Conservation (phyloP, 2,113 vertebrate species). For the Prolemur simus region DNA sequence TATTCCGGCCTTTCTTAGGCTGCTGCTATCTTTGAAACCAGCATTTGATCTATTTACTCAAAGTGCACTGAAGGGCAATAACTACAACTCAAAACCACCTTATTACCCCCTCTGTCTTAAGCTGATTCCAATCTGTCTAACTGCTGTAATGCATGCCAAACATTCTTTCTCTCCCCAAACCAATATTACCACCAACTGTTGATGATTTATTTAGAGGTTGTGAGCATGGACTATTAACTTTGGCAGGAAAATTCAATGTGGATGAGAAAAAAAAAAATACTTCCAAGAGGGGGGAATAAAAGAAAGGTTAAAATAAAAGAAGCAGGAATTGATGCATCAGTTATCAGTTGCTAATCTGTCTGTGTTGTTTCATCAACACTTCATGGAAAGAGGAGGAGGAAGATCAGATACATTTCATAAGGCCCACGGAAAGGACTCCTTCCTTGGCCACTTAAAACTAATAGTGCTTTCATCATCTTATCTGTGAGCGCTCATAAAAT, state of each 20-base stretch:
- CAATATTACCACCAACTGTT: slow-evolving; percentile 55
- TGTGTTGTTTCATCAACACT: background rate
- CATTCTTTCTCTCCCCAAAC: slow-evolving; percentile 28
- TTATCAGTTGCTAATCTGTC: background rate
- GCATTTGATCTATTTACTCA: slow-evolving; percentile 48
- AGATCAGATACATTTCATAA: background rate
- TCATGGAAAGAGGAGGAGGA: background rate
- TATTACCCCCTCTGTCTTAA: background rate
- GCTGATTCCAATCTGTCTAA: slow-evolving; percentile 27
- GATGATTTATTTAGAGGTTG: slow-evolving; percentile 43
- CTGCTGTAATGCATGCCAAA: slow-evolving; percentile 38
- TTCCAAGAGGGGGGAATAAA: background rate
- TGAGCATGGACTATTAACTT: slow-evolving; percentile 45
- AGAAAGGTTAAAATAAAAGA: slow-evolving; percentile 31
- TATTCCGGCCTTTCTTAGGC: slow-evolving; percentile 30
- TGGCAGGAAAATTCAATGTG: slow-evolving; percentile 52
- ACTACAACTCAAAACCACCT: slow-evolving; percentile 46
- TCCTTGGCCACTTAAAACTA: background rate
- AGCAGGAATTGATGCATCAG: background rate
- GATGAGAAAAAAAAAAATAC: background rate
- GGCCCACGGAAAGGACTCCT: background rate
- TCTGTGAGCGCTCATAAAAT: background rate
- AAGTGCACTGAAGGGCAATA: slow-evolving; percentile 40
- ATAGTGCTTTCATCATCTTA: background rate
- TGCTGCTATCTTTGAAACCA: slow-evolving; percentile 40